Evolutionary conservation across 2,797 vertebrate species (phyloP).

Genomic region (Acomys russatus): DNA sequence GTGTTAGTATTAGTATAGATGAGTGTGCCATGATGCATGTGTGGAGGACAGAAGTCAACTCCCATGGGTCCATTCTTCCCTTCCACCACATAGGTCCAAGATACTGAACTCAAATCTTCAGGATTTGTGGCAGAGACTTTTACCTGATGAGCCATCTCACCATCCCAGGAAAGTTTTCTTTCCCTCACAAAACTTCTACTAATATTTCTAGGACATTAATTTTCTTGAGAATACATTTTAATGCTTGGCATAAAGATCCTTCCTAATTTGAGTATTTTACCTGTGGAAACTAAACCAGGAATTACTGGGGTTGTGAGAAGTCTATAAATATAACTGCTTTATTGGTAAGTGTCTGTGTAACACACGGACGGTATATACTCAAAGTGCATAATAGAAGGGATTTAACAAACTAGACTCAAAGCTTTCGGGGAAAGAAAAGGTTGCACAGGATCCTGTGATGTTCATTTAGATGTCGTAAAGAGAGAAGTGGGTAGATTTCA

Average conservation of each 20-base stretch:
- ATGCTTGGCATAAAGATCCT: background rate
- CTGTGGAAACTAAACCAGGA: background rate
- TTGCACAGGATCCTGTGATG: background rate
- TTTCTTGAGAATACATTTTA: conserved; percentile 1
- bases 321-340: background rate
- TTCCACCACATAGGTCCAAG: too few relatives aligned
- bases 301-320: background rate
- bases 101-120: background rate
- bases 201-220: background rate
- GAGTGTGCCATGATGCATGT: background rate
- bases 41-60: background rate
- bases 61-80: background rate
- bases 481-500: background rate
- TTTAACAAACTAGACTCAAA: background rate
- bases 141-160: background rate
- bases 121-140: background rate
- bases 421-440: background rate
- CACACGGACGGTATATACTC: too few relatives aligned
- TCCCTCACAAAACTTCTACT: background rate
- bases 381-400: background rate
- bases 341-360: background rate
- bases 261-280: background rate
- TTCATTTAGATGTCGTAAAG: background rate
- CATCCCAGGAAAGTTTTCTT: background rate
- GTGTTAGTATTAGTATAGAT: background rate